Evolutionary conservation across 1,140 invertebrate genomes (phyloP), one percentile per base, ranked within the genome.

Genomic region (Tribolium madens): DNA sequence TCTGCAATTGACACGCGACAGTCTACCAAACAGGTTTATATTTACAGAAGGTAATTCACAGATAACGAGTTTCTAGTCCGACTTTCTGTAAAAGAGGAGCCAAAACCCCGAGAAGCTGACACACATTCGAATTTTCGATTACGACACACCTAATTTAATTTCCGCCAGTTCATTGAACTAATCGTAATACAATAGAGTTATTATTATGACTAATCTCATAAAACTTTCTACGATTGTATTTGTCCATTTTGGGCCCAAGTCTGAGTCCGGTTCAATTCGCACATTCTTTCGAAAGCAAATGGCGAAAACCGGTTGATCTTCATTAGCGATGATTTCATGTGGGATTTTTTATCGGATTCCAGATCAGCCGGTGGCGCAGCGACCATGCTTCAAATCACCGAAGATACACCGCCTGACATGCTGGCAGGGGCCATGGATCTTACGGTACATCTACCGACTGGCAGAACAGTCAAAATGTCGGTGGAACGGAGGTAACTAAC

Each of bases 401-500:
- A 93, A 86, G 91, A 93, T 85, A 93, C 92, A 9, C 91, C 92
- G 33, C 90, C 91, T 70, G 93, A 94, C 86, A 91, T 94, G 87
- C 87, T 94, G 78, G 90, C 92, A 77, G 93, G 93, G 72, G 90
- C 90, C 80, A 93, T 94, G 91, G 91, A 94, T 80, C 87, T 95
- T 50, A 87, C 89, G 48, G 91, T 94, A 48, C 88, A 92, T 76
- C 85, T 94, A 57, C 93, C 93, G 5, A 88, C 87, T 73, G 91
- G 91, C n/a, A 88, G 89, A 78, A 84, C 87, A 48, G 88, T 91
- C 73, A 88, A 90, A 77, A 90, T 91, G 84, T 90, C 89, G 46
- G 91, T 93, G 1, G 90, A 93, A 80, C 86, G 92, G 83, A 93
- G 92, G 93, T 94, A 87, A 86, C 79, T 77, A 79, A 75, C 73